A percentile compares a stretch with the other conserved stretches of the same genome.
phyloP scores from a whole-genome alignment of 2,113 vertebrate species.

The Scophthalmus maximus region DNA sequence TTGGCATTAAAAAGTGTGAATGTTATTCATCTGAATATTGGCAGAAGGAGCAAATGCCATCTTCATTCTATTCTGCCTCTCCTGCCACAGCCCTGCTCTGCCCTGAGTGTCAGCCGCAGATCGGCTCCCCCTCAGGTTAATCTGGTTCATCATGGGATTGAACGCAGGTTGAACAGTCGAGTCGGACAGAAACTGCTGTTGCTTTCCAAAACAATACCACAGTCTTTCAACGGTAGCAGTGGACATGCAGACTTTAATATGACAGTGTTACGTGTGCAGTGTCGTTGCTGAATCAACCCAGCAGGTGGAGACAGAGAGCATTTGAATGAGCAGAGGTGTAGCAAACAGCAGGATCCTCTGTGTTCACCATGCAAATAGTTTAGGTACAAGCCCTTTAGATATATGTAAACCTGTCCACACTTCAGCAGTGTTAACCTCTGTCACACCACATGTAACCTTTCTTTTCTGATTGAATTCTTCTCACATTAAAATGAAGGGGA shows the following conservation, averaged over 20 bases:
- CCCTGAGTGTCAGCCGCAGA: neutral
- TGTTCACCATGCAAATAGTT: conserved; percentile 13
- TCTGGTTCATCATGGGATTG: neutral
- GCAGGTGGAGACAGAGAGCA: conserved; percentile 63
- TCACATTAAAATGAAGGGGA: neutral
- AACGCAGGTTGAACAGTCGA: neutral
- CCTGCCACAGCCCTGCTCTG: neutral
- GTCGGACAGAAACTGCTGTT: neutral
- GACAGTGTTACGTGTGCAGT: neutral
- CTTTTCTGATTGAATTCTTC: neutral
- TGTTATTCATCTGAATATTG: conserved; percentile 8
- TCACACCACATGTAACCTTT: neutral
- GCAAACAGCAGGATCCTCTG: conserved; percentile 8
- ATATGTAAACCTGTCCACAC: conserved; percentile 1
- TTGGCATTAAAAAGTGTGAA: neutral
- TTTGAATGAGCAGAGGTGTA: neutral
- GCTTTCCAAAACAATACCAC: neutral
- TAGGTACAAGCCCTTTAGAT: neutral
- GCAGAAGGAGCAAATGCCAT: neutral
- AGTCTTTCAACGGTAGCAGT: neutral
- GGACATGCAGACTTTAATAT: neutral
- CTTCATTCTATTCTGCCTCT: neutral
- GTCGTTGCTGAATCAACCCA: conserved; percentile 34
- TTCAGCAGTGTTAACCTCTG: too few species aligned
- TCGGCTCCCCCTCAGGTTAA: conserved; percentile 3